Conservation (phyloP, 37 sponge, comb jelly and placozoan genomes). For the Oopsacas minuta region DNA sequence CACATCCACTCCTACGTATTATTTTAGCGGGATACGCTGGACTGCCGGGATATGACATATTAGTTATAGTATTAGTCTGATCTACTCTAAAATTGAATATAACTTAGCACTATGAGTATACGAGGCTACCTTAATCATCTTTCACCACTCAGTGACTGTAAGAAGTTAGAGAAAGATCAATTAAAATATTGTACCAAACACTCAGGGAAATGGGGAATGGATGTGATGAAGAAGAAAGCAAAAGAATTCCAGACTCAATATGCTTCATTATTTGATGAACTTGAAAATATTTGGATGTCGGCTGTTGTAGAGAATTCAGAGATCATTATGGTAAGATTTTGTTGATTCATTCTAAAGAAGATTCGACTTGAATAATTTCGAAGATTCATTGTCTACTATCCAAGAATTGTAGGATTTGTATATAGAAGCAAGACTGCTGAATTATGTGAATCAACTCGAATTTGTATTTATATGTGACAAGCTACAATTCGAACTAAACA, state of each 20-base stretch:
- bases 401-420: not conserved
- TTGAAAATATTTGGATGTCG: not conserved
- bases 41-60: no score
- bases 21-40: no score
- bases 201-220: no score
- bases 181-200: no score
- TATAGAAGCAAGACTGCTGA: not conserved
- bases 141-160: no score
- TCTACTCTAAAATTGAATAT: no score
- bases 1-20: no score
- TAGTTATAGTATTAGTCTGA: no score
- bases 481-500: not conserved
- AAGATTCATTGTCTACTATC: not conserved
- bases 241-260: not conserved
- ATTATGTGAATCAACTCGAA: not conserved
- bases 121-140: no score
- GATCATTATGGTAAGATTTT: not conserved
- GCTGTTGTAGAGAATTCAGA: not conserved
- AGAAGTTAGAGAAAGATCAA: no score
- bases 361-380: not conserved
- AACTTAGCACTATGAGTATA: no score
- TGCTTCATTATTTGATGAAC: not conserved
- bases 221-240: no score
- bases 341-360: not conserved
- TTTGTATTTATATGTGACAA: not conserved